Percentiles rank a stretch among this genome's conserved stretches.
Conservation (phyloP, 2,888 invertebrate species). For the Nematopogon swammerdamellus region DNA sequence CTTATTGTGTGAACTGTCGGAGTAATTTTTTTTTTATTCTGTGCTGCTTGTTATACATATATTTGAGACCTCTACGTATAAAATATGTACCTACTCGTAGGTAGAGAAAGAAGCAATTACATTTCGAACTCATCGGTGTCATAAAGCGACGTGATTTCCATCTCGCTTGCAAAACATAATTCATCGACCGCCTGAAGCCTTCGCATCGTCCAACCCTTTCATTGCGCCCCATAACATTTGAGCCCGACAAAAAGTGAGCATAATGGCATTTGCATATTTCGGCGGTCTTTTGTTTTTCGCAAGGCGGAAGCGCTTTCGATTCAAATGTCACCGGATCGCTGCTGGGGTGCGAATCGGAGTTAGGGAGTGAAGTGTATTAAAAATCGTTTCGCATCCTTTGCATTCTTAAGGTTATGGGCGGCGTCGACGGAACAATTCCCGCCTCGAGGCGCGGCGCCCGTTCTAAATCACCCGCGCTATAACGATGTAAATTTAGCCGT, state of each 20-base stretch:
- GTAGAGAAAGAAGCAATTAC: too few relatives aligned
- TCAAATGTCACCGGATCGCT: conserved; percentile 51
- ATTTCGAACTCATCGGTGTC: too few relatives aligned
- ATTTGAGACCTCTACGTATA: too few relatives aligned
- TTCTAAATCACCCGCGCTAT: conserved; percentile 32
- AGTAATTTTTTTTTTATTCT: too few relatives aligned
- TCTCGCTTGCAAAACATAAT: too few relatives aligned
- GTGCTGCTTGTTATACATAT: too few relatives aligned
- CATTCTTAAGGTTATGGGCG: conserved; percentile 47
- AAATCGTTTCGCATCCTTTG: conserved; percentile 46
- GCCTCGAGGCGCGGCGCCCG: not conserved
- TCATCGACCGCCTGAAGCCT: too few relatives aligned
- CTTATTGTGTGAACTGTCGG: too few relatives aligned
- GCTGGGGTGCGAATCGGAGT: conserved; percentile 45
- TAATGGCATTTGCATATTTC: conserved; percentile 54
- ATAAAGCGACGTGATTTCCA: too few relatives aligned
- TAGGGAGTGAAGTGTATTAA: conserved; percentile 49
- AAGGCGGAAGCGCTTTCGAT: conserved; percentile 32
- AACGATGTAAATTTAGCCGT: conserved; percentile 33
- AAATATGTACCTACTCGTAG: too few relatives aligned
- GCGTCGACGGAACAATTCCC: not conserved
- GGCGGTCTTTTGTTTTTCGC: conserved; percentile 48
- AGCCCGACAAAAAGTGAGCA: conserved; percentile 51
- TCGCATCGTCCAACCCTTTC: conserved; percentile 34
- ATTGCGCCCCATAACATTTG: conserved; percentile 49